Base-by-base conservation (phyloP, 2,888 invertebrate genomes). In the Melanophora roralis region DNA sequence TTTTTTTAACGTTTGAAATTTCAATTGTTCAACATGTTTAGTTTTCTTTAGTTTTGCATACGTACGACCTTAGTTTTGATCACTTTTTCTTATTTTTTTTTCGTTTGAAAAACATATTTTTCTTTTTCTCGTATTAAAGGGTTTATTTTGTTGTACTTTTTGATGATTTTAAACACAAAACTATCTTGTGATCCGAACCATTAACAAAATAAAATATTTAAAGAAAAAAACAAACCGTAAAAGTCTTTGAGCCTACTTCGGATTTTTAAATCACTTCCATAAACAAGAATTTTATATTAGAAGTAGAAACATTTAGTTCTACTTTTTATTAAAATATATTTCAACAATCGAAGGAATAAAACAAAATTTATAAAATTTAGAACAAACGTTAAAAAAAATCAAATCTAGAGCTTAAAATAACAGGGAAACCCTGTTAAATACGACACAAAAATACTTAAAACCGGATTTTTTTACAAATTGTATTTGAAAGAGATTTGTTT, bases 251-350 rank as follows among this genome's bases (percentile, higher is more conserved):
- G 68, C 72, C 68, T 73, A 64, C 68, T 72, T 80, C 45, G 76
- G 57, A 68, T 76, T 68, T 76, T 76, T 73, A 72, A 80, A 76
- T 72, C 72, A 80, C 76, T 80, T 80, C 80, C 76, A 68, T 64
- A 76, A 68, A 76, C 72, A 80, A 76, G 57, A 59, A 72, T 68
- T 80, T 76, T 59, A 67, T 59, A 59, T 36, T 7, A 49, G 32
- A 57, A n/a, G n/a, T n/a, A n/a, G n/a, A n/a, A n/a, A 76, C 45
- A 53, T 57, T 75, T 64, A 43, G 36, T 64, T 69, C 0, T 12
- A 47, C 27, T 45, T 67, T 72, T 68, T 11, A 23, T 36, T 59
- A 19, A 45, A 59, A 38, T 21, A 65, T 40, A 40, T 59, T 57
- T 57, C 16, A 23, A 57, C 45, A 68, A 72, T 49, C n/a, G n/a